These are phyloP conservation scores for Teleogryllus occipitalis DNA, from an alignment of 1,140 invertebrate genomes.

Conservation along the genomic window DNA sequence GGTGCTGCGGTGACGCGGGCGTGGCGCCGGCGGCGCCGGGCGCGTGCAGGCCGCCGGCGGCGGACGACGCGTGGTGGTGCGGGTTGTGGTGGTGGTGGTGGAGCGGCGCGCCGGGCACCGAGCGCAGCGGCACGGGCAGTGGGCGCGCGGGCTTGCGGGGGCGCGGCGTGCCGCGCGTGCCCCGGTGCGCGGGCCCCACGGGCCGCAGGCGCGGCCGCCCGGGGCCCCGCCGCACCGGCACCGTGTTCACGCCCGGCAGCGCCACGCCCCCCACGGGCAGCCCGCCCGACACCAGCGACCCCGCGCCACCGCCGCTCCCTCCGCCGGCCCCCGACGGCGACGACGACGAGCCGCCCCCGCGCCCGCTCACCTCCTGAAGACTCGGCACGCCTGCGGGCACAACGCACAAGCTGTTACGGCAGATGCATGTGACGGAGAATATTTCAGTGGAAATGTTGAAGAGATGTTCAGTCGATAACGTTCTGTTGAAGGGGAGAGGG, in stretches of 20 bases:
- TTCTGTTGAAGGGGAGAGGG: too few relatives aligned
- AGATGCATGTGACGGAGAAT: not conserved
- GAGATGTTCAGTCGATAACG: too few relatives aligned
- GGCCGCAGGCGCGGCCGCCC: slow-evolving; percentile 17
- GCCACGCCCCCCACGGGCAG: not conserved
- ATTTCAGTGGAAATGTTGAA: too few relatives aligned
- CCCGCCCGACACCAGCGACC: not conserved
- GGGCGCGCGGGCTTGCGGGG: slow-evolving; percentile 17
- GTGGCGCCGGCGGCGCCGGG: too few relatives aligned
- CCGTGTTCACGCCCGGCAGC: not conserved
- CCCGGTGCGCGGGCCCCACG: slow-evolving; percentile 16
- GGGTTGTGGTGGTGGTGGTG: too few relatives aligned
- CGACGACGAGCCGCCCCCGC: not conserved
- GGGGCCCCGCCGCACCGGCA: slow-evolving; percentile 13
- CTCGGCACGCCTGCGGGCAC: not conserved
- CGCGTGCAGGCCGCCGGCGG: not conserved
- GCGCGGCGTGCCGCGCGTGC: slow-evolving; percentile 11
- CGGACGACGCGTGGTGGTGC: too few relatives aligned
- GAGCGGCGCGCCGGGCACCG: not conserved
- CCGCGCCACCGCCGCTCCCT: too few relatives aligned
- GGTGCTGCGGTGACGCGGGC: not conserved
- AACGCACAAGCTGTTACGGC: not conserved
- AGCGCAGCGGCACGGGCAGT: slow-evolving; percentile 18
- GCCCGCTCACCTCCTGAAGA: not conserved
- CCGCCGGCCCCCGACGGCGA: not conserved